Percentiles rank a stretch among this genome's conserved stretches.
These are phyloP conservation scores for Dysidea cf. avara DNA, from an alignment of 37 sponge, comb jelly and placozoan species.

Conservation along the genomic window DNA sequence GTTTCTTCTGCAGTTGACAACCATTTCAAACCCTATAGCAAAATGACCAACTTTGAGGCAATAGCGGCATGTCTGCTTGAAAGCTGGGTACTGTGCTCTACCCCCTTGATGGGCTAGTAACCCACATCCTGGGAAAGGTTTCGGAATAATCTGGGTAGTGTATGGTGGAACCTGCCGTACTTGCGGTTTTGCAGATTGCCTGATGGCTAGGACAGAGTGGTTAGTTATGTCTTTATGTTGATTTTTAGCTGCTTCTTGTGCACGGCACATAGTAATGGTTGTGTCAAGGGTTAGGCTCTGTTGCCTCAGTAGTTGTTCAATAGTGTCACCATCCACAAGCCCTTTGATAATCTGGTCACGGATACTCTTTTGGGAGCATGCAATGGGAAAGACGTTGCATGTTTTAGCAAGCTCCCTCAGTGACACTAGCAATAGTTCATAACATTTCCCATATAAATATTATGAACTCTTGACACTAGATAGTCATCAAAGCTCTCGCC, in stretches of 20 bases:
- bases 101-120: constrained; percentile 12
- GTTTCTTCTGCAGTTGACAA: not conserved
- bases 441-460: constrained; percentile 4
- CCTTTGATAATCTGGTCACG: too few relatives aligned
- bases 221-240: constrained; percentile 31
- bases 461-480: too few relatives aligned
- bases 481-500: too few relatives aligned
- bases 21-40: constrained; percentile 3
- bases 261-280: constrained; percentile 28
- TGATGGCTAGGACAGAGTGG: too few relatives aligned
- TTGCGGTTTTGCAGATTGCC: too few relatives aligned
- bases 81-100: constrained; percentile 12
- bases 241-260: constrained; percentile 23
- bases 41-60: constrained; percentile 40
- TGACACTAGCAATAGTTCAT: constrained; percentile 12
- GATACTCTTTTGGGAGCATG: too few relatives aligned
- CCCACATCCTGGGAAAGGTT: constrained; percentile 25
- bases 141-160: not conserved
- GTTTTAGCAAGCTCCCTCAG: constrained; percentile 31
- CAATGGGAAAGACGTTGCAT: constrained; percentile 32
- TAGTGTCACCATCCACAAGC: too few relatives aligned
- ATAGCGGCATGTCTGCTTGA: constrained; percentile 12
- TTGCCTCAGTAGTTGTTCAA: too few relatives aligned
- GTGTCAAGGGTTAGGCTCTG: constrained; percentile 8
- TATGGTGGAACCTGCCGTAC: too few relatives aligned